Evolutionary conservation across 2,888 invertebrate species (phyloP).

Genomic region (Glaucopsyche alexis): DNA sequence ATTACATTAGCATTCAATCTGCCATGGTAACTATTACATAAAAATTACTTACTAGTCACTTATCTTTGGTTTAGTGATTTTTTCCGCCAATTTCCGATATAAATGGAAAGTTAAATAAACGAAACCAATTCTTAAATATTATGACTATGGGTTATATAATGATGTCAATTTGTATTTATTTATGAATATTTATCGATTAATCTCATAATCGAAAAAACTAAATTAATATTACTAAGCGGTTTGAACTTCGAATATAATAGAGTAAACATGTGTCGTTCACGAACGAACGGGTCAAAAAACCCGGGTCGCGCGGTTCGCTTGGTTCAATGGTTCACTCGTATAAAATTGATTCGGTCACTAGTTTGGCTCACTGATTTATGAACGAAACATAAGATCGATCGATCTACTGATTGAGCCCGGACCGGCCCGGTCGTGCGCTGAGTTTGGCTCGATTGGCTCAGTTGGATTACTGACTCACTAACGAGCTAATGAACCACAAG

Average conservation of each 20-base stretch:
- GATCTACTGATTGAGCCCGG: no score
- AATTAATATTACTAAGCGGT: not conserved
- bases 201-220: not conserved
- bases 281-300: no score
- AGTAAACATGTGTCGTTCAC: no score
- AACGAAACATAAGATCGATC: no score
- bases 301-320: no score
- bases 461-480: no score
- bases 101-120: not conserved
- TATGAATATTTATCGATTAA: conserved; percentile 7
- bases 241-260: not conserved
- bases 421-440: no score
- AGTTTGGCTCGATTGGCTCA: no score
- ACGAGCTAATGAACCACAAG: no score
- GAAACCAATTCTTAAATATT: conserved; percentile 3
- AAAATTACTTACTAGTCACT: not conserved
- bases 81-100: not conserved
- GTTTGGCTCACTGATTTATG: no score
- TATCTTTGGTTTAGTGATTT: not conserved
- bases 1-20: not conserved
- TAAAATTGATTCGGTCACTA: no score
- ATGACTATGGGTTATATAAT: not conserved
- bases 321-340: no score
- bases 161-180: not conserved
- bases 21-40: not conserved